phyloP scores from a whole-genome alignment of 2,888 invertebrate species.

The Diadegma fenestrale region DNA sequence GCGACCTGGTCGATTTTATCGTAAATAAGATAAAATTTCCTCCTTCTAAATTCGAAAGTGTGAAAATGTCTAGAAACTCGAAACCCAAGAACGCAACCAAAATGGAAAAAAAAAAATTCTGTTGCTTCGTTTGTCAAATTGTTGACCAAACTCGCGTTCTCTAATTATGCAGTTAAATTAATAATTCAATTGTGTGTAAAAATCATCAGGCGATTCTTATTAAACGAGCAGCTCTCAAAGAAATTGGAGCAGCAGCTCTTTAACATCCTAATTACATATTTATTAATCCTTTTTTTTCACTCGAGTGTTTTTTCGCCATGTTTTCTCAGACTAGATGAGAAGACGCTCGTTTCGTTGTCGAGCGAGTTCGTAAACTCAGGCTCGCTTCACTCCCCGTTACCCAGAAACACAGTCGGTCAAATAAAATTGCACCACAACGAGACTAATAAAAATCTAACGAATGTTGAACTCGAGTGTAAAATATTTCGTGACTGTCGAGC shows the following conservation, averaged over 20 bases:
- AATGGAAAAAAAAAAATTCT: neutral
- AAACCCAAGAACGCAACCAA: neutral
- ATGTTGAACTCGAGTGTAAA: neutral
- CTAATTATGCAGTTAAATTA: neutral
- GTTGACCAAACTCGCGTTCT: neutral
- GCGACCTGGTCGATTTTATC: neutral
- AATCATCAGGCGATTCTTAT: neutral
- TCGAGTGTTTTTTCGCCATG: neutral
- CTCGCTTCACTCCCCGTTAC: conserved; percentile 33
- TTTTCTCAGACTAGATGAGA: neutral
- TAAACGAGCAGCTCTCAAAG: neutral
- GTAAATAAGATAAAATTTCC: neutral
- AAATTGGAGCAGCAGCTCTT: neutral
- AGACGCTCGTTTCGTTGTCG: conserved; percentile 35
- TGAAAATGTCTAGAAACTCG: neutral
- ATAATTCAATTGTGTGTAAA: too few relatives aligned
- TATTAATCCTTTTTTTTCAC: neutral
- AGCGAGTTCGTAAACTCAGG: conserved; percentile 29
- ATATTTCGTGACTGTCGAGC: conserved; percentile 6
- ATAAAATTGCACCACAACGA: conserved; percentile 22
- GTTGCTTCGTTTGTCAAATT: neutral
- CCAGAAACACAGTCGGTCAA: conserved; percentile 41
- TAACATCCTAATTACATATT: conserved; percentile 10
- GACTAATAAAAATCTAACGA: neutral
- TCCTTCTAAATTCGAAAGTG: neutral